Evolutionary conservation across 2,113 vertebrate genomes (phyloP).

Genomic region (Orthonyx spaldingii): DNA sequence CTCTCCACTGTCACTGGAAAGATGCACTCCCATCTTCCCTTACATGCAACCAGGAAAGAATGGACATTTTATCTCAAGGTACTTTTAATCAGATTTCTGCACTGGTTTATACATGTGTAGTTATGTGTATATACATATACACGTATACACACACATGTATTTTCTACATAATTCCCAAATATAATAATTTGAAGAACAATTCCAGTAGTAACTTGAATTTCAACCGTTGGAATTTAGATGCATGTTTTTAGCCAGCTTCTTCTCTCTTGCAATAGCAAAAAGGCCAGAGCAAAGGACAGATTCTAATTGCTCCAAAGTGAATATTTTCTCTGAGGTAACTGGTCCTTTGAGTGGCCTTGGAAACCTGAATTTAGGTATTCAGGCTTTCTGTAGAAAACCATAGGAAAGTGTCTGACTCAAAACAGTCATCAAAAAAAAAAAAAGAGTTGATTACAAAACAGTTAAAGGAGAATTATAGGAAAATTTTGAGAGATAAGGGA

Average conservation of each 20-base stretch:
- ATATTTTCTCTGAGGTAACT: neutral
- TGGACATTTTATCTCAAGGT: neutral
- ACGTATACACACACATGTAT: rapidly evolving
- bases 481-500: neutral
- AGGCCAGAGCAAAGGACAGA: neutral
- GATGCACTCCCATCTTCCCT: neutral
- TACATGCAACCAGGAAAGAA: neutral
- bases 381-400: neutral
- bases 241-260: neutral
- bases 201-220: neutral
- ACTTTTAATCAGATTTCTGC: neutral
- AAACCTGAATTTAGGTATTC: neutral
- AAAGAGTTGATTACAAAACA: neutral
- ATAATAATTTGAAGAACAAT: neutral
- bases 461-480: neutral
- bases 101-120: neutral
- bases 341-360: neutral
- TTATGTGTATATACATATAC: too few species aligned
- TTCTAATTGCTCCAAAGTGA: neutral
- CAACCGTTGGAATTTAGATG: neutral
- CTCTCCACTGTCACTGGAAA: neutral
- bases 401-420: neutral
- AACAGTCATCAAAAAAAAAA: neutral
- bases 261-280: neutral
- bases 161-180: neutral